Evolutionary conservation across 2,113 vertebrate genomes (phyloP).

Genomic region (Cyphomyrus discorhynchus): DNA sequence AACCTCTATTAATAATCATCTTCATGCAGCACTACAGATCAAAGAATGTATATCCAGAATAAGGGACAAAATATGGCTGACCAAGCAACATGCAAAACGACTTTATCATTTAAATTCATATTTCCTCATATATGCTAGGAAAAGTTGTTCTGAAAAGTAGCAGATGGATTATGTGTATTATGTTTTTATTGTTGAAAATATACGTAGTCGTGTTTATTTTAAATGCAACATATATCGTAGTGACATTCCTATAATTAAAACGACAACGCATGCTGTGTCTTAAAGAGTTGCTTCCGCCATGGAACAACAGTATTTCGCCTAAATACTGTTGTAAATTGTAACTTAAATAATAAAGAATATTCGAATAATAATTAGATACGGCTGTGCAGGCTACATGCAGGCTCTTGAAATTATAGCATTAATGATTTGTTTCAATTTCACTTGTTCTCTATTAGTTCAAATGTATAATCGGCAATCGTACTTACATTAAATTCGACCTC

Average conservation of each 20-base stretch:
- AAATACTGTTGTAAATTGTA: neutral
- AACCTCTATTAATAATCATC: neutral
- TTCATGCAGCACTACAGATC: neutral
- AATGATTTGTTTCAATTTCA: neutral
- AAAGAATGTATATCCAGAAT: neutral
- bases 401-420: neutral
- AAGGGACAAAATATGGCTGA: neutral
- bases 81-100: neutral
- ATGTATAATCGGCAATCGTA: neutral
- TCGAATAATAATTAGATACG: neutral
- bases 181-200: neutral
- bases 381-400: neutral
- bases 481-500: constrained; percentile 13
- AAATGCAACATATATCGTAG: neutral
- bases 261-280: neutral
- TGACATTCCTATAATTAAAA: neutral
- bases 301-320: neutral
- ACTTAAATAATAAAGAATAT: neutral
- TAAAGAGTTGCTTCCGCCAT: neutral
- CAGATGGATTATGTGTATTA: neutral
- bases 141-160: neutral
- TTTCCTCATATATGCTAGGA: neutral
- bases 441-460: neutral
- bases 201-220: neutral
- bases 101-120: neutral